These are phyloP conservation scores for Beris chalybata DNA, from an alignment of 2,888 invertebrate species.

Conservation along the genomic window DNA sequence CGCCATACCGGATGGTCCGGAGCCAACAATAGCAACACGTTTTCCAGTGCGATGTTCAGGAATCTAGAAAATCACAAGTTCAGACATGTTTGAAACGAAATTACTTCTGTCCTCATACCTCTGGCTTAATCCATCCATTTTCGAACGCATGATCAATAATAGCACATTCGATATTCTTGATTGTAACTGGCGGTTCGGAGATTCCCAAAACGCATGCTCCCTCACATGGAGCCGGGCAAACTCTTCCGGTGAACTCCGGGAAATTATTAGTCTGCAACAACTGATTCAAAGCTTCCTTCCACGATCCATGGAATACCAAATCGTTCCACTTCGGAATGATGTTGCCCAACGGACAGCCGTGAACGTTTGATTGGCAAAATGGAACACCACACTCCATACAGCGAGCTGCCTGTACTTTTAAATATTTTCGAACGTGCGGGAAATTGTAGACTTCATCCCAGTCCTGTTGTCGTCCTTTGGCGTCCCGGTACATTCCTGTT, in stretches of 20 bases:
- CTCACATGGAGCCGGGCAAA: slow-evolving; percentile 97
- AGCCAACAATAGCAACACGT: slow-evolving; percentile 87
- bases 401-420: slow-evolving; percentile 87
- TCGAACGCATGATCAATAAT: slow-evolving; percentile 99
- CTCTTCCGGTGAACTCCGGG: slow-evolving; percentile 95
- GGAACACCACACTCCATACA: slow-evolving; percentile 99
- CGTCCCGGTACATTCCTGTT: slow-evolving; percentile 80
- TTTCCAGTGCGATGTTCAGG: slow-evolving; percentile 77
- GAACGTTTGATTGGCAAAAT: slow-evolving; percentile 87
- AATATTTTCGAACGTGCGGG: slow-evolving; percentile 81
- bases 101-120: slow-evolving; percentile 53
- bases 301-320: slow-evolving; percentile 89
- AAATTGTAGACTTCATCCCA: slow-evolving; percentile 97
- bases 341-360: slow-evolving; percentile 97
- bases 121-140: slow-evolving; percentile 89
- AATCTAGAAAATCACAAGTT: slow-evolving; percentile 53
- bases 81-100: neutral
- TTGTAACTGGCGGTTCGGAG: slow-evolving; percentile 94
- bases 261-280: slow-evolving; percentile 98
- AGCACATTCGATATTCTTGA: slow-evolving; percentile 98
- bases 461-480: slow-evolving; percentile 83
- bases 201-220: slow-evolving; percentile 97
- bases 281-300: slow-evolving; percentile 91
- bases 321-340: slow-evolving; percentile 99
- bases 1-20: slow-evolving; percentile 92